A percentile compares a stretch with the other conserved stretches of the same genome.
phyloP scores from a whole-genome alignment of 1,140 invertebrate genomes.

The Leptinotarsa texana region DNA sequence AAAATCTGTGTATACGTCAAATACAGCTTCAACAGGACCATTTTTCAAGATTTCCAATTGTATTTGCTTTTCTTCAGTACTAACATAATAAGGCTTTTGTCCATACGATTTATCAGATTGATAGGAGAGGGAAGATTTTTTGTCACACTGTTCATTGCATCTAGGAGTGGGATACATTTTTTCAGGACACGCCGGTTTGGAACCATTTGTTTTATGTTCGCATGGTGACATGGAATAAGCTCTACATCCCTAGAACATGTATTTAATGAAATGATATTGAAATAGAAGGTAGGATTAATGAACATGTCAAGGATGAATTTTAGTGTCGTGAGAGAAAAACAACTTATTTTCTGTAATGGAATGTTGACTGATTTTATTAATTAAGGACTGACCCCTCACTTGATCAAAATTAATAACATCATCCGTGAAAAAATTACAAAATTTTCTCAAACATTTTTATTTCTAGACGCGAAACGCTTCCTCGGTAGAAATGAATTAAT shows the following conservation, averaged over 20 bases:
- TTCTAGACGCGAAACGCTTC: too few relatives aligned
- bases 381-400: too few relatives aligned
- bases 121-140: background rate
- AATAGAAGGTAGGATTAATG: too few relatives aligned
- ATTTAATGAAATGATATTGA: too few relatives aligned
- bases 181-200: background rate
- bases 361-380: too few relatives aligned
- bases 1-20: conserved; percentile 68
- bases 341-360: too few relatives aligned
- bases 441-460: too few relatives aligned
- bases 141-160: background rate
- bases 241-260: background rate
- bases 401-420: too few relatives aligned
- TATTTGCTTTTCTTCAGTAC: conserved; percentile 26
- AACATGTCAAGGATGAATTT: too few relatives aligned
- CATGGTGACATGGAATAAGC: background rate
- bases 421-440: too few relatives aligned
- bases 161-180: background rate
- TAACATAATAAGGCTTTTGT: background rate
- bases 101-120: background rate
- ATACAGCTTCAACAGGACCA: conserved; percentile 33
- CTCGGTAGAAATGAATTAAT: too few relatives aligned
- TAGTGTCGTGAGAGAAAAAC: too few relatives aligned
- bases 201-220: background rate
- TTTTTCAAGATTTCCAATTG: conserved; percentile 38